Evolutionary conservation across 2,113 vertebrate genomes (phyloP), one percentile per base, ranked within the genome.

Genomic region (Nematolebias whitei): DNA sequence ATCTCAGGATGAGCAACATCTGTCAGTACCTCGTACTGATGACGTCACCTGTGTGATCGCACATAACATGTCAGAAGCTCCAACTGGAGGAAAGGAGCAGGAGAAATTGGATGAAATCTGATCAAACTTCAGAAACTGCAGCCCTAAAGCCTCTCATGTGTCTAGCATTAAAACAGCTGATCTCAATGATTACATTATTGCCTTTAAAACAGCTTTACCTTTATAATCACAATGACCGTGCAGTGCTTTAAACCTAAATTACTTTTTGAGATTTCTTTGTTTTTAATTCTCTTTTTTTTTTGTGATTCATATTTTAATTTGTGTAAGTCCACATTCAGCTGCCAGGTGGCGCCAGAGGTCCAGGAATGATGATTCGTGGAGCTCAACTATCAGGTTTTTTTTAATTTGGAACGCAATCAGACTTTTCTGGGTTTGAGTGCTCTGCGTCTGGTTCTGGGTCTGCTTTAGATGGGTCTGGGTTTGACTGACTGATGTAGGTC

Each of bases 271-370:
- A 3, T 43, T 43, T 19, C 43, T 45, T 16, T 4, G 18, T 8
- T n/a, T 45, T 6, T n/a, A 45, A n/a, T 45, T 44, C 3, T 43
- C 8, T 43, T 5, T 12, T 47, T 16, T 43, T 19, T 18, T 6
- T 35, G n/a, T n/a, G n/a, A n/a, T n/a, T n/a, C n/a, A n/a, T n/a
- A n/a, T 12, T 67, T 60, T 23, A 0, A 29, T 63, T 41, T 0
- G 35, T 53, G 87, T 68, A 88, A 86, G 39, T n/a, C 89, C 85
- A 12, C n/a, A 51, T 35, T 50, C 57, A 8, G 78, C 87, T 76
- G 54, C 88, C 84, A 38, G 90, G 81, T 89, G 88, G 90, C 89
- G 89, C 85, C 77, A 88, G 83, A 91, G 87, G 39, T 67, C 7
- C 63, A 47, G 39, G 18, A 22, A 86, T 73, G 1, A 55, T 56